A percentile compares a stretch with the other conserved stretches of the same genome.
phyloP scores from a whole-genome alignment of 2,888 invertebrate genomes.

The Panopea generosa region DNA sequence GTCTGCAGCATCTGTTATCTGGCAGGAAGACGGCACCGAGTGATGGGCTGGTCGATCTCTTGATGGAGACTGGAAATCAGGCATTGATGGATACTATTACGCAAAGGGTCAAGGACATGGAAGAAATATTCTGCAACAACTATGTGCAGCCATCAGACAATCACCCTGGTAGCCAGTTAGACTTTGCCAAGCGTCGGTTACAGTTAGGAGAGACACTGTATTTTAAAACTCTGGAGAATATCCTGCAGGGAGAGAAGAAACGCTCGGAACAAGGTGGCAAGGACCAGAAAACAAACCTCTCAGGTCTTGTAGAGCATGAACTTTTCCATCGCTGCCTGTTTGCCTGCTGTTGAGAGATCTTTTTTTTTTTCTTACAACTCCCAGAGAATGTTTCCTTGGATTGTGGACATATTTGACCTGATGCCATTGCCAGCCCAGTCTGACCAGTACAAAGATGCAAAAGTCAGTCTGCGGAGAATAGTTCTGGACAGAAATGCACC shows the following conservation, averaged over 20 bases:
- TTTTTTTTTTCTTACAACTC: conserved; percentile 95
- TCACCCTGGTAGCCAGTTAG: conserved; percentile 86
- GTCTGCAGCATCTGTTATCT: conserved; percentile 89
- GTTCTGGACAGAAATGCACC: conserved; percentile 48
- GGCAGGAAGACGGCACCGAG: conserved; percentile 90
- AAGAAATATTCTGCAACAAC: conserved; percentile 89
- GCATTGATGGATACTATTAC: conserved; percentile 86
- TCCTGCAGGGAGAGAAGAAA: conserved; percentile 92
- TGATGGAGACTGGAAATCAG: conserved; percentile 85
- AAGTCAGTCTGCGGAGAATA: conserved; percentile 41
- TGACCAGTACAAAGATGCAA: conserved; percentile 30
- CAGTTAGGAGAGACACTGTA: conserved; percentile 93
- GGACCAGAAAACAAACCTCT: conserved; percentile 89
- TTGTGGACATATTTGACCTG: conserved; percentile 92
- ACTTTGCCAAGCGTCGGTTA: conserved; percentile 88
- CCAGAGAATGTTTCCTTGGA: conserved; percentile 95
- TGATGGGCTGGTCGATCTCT: conserved; percentile 88
- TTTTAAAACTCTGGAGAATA: conserved; percentile 94
- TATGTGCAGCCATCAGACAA: conserved; percentile 87
- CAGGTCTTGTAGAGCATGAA: conserved; percentile 90
- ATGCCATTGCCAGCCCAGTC: conserved; percentile 90
- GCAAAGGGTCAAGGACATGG: conserved; percentile 88
- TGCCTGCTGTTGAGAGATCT: conserved; percentile 96
- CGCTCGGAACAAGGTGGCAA: conserved; percentile 82
- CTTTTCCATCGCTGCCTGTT: conserved; percentile 94